These are phyloP conservation scores for Catocala sponsa DNA, from an alignment of 2,888 invertebrate species.

Conservation along the genomic window DNA sequence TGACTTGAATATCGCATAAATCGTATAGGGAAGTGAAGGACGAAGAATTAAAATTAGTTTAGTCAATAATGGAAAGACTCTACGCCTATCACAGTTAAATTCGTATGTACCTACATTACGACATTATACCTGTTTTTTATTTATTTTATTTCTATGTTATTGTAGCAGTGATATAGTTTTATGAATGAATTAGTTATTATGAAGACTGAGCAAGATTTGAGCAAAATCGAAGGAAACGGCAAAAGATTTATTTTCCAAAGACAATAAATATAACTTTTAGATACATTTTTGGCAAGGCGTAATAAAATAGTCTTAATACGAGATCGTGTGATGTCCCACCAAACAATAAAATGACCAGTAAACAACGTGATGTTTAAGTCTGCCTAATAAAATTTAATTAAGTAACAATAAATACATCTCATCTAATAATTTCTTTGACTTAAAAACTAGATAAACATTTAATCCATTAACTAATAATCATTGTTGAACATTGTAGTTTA, in stretches of 20 bases:
- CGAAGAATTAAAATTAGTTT: slow-evolving; percentile 26
- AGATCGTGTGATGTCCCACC: slow-evolving; percentile 80
- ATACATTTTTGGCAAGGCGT: slow-evolving; percentile 82
- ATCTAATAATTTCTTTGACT: slow-evolving; percentile 54
- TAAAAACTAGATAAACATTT: slow-evolving; percentile 43
- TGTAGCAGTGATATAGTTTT: slow-evolving; percentile 18
- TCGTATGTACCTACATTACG: slow-evolving; percentile 55
- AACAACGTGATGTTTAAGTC: slow-evolving; percentile 70
- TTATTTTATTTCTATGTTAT: slow-evolving; percentile 33
- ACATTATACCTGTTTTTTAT: slow-evolving; percentile 40
- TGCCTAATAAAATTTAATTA: slow-evolving; percentile 54
- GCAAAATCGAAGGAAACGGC: slow-evolving; percentile 56
- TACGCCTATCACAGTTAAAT: slow-evolving; percentile 76
- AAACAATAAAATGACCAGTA: slow-evolving; percentile 64
- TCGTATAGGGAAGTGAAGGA: slow-evolving; percentile 22
- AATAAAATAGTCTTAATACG: slow-evolving; percentile 75
- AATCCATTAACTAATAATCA: slow-evolving; percentile 6
- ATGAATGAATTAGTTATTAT: slow-evolving; percentile 30
- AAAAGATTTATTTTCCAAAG: slow-evolving; percentile 43
- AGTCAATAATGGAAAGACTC: slow-evolving; percentile 44
- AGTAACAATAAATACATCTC: slow-evolving; percentile 61
- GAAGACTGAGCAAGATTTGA: slow-evolving; percentile 70
- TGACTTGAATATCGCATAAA: slow-evolving; percentile 39
- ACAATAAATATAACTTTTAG: slow-evolving; percentile 53
- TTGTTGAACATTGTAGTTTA: not conserved